Base-by-base conservation (phyloP, 2,888 invertebrate species). In the Andrena bucephala region DNA sequence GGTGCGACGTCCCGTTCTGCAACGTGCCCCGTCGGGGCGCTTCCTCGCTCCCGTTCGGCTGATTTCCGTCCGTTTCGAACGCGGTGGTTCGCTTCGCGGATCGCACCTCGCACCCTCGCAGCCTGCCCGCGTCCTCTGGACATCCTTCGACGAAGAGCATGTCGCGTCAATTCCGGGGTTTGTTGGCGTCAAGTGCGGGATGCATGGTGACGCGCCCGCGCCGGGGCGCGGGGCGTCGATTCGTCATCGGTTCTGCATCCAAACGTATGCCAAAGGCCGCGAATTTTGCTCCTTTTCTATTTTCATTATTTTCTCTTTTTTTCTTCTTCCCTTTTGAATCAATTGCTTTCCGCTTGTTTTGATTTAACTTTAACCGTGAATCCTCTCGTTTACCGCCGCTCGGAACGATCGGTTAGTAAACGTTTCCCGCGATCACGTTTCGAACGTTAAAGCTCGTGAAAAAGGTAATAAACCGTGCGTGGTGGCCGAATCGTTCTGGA, bases 191-290 rank as follows among this genome's bases (percentile, higher is more conserved):
- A 84, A 84, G 68, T 90, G 85, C 87, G 90, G 89, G 88, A 82
- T 72, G 77, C 81, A 87, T 85, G 80, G 84, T 69, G 82, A 57
- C 83, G 81, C 42, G 74, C 57, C 29, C 74, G 69, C 60, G 71
- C 31, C 76, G 57, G n/a, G 57, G 50, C 52, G 67, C 16, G 81
- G 68, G 73, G 31, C 86, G 71, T 48, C 82, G 27, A 66, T n/a
- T 83, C 85, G 67, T 85, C 86, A 88, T 91, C 84, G 88, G 87
- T 87, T 86, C 66, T 81, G 85, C 93, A 92, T 93, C 92, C 92
- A 92, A 93, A 92, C 91, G 91, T 92, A 91, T 91, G 90, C 91
- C 91, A 92, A 91, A 92, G 92, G 92, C 92, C 92, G 92, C 91
- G 91, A 92, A 84, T 88, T 88, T 88, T 78, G 79, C 70, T 81